Base-by-base conservation (phyloP, 2,797 vertebrate genomes). In the Gymnodraco acuticeps region DNA sequence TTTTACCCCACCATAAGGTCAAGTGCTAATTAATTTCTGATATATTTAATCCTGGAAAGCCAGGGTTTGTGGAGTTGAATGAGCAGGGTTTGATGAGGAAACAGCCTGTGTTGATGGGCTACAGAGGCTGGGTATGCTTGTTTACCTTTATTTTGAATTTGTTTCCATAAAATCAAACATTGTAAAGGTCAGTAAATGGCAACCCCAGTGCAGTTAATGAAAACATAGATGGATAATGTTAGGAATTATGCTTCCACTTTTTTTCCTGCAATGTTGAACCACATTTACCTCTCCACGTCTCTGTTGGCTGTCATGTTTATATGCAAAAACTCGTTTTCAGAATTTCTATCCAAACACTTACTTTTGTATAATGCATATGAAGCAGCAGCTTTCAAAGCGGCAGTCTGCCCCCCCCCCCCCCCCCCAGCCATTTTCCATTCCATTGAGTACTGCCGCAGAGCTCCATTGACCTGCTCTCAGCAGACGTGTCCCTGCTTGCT, bases 401-500 rank as follows among this genome's bases (percentile, higher is more conserved):
- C 67, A 27, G 23, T 48, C 62, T 3, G 63, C 33, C 87, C 20
- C 20, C 20, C 20, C 20, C 64, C 23, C 65, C 33, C 64, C 23
- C 64, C 23, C 64, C 33, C 2, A 38, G 82, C 76, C 74, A 82
- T 90, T 91, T 93, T 92, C 78, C 87, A 87, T 92, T 88, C 83
- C 87, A 83, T 43, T 80, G 85, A 91, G 66, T 83, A 10, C 67
- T 82, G 60, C 87, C 10, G 66, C 83, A 87, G 79, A 87, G 84
- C 83, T 87, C 81, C 83, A 70, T 74, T 93, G 91, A 90, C 87
- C 90, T 82, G 80, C 82, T 90, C 86, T 80, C 77, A 51, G 74
- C 76, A 73, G 74, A 82, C 80, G 71, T 91, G 91, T 90, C 81
- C 89, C 70, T 90, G 86, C 92, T 68, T 90, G n/a, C n/a, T n/a